These are phyloP conservation scores for Strigamia transsilvanica DNA, from an alignment of 2,888 invertebrate species.

Conservation along the genomic window DNA sequence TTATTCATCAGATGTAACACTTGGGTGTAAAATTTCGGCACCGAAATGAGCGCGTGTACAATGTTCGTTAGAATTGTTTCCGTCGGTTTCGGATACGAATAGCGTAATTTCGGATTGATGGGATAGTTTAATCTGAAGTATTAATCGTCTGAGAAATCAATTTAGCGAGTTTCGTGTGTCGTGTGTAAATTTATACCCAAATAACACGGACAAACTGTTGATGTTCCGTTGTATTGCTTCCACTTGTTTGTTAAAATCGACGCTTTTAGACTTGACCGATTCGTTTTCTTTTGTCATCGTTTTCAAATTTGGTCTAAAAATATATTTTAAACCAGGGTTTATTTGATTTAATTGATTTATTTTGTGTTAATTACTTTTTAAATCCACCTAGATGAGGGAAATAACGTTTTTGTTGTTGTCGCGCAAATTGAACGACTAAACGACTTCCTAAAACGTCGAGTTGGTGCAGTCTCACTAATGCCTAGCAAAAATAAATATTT, in stretches of 20 bases:
- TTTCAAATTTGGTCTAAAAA: conserved; percentile 9
- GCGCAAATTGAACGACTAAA: conserved; percentile 77
- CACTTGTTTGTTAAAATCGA: conserved; percentile 59
- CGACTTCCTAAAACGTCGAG: conserved; percentile 74
- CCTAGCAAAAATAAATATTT: conserved; percentile 64
- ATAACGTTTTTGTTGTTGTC: conserved; percentile 59
- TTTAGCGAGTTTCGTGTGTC: no score
- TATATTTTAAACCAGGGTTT: background rate
- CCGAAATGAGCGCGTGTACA: conserved; percentile 75
- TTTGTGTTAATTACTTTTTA: conserved; percentile 21
- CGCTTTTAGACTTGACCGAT: background rate
- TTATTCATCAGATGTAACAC: conserved; percentile 92
- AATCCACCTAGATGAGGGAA: conserved; percentile 57
- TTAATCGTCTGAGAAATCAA: no score
- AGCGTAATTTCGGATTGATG: conserved; percentile 66
- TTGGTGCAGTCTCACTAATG: conserved; percentile 77
- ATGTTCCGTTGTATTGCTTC: conserved; percentile 69
- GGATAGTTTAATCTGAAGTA: conserved; percentile 61
- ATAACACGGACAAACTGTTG: conserved; percentile 61
- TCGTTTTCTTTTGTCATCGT: background rate
- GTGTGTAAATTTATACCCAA: conserved; percentile 6
- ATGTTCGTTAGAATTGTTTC: conserved; percentile 79
- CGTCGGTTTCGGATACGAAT: conserved; percentile 82
- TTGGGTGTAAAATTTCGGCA: conserved; percentile 82
- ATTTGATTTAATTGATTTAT: background rate